phyloP scores from a whole-genome alignment of 2,888 invertebrate species.

The Amblyjoppa proteus region DNA sequence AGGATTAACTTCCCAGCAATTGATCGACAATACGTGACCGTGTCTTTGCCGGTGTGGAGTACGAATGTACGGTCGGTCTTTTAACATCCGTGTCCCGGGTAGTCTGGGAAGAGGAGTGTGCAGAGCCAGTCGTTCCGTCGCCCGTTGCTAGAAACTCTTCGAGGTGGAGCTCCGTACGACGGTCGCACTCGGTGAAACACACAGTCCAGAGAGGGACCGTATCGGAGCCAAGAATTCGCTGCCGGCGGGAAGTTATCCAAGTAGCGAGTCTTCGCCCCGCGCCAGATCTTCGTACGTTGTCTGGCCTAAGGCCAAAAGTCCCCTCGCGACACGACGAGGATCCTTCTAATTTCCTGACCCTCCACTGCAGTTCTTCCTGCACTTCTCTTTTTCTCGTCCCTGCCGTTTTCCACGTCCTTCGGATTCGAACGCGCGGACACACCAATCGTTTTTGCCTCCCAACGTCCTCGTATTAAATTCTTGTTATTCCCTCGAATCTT shows the following conservation, averaged over 20 bases:
- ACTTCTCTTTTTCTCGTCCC: conserved; percentile 34
- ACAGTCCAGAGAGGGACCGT: conserved; percentile 56
- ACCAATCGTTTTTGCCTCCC: background rate
- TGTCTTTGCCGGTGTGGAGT: conserved; percentile 8
- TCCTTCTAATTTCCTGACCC: conserved; percentile 74
- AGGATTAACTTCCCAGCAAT: background rate
- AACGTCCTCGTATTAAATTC: background rate
- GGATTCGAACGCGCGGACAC: conserved; percentile 37
- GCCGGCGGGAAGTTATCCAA: conserved; percentile 58
- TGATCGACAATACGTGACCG: conserved; percentile 24
- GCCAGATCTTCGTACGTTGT: conserved; percentile 53
- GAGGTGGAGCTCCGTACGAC: conserved; percentile 38
- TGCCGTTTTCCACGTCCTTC: conserved; percentile 47
- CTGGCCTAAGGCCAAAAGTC: conserved; percentile 74
- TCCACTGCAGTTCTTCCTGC: conserved; percentile 48
- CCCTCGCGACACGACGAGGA: conserved; percentile 67
- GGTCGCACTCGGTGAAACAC: conserved; percentile 22
- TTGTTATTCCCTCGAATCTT: conserved; percentile 54
- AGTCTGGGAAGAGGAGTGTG: conserved; percentile 61
- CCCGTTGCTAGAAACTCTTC: conserved; percentile 50
- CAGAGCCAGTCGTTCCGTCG: conserved; percentile 63
- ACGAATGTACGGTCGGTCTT: conserved; percentile 30
- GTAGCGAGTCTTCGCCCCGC: conserved; percentile 37
- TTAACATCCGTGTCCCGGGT: conserved; percentile 1
- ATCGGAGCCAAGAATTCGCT: conserved; percentile 71